Conservation (phyloP, 2,888 invertebrate genomes). For the Hemaris fuciformis region DNA sequence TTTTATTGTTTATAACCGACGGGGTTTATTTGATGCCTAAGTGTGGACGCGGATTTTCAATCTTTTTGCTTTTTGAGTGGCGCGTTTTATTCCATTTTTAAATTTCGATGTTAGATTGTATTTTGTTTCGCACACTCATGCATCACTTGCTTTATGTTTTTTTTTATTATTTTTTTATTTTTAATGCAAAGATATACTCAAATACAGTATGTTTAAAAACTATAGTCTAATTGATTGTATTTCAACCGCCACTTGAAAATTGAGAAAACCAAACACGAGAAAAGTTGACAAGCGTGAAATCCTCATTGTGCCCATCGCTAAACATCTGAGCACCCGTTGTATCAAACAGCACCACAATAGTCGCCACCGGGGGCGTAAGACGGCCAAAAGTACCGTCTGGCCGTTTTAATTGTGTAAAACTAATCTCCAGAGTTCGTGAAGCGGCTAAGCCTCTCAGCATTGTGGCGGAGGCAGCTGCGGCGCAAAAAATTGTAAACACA, state of each 20-base stretch:
- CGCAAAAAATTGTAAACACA: constrained; percentile 7
- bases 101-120: neutral
- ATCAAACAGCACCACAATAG: constrained; percentile 33
- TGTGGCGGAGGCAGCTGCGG: constrained; percentile 48
- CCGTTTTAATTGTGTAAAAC: constrained; percentile 62
- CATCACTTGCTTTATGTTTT: no score
- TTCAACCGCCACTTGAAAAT: neutral
- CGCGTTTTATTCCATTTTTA: constrained; percentile 4
- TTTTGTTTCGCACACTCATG: constrained; percentile 5
- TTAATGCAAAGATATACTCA: neutral
- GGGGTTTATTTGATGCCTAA: constrained; percentile 4
- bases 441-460: constrained; percentile 67
- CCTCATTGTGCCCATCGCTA: constrained; percentile 23
- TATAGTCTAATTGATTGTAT: no score
- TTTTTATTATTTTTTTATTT: neutral
- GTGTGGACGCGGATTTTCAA: neutral
- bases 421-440: constrained; percentile 56
- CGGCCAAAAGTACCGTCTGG: constrained; percentile 18
- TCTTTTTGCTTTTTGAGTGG: constrained; percentile 19
- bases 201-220: no score
- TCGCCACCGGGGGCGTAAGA: constrained; percentile 38
- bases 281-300: constrained; percentile 41
- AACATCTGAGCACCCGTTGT: constrained; percentile 41
- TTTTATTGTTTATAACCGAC: constrained; percentile 25
- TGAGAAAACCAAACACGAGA: constrained; percentile 31